These are phyloP conservation scores for Acleris emargana DNA, from an alignment of 2,888 invertebrate genomes.

Conservation along the genomic window DNA sequence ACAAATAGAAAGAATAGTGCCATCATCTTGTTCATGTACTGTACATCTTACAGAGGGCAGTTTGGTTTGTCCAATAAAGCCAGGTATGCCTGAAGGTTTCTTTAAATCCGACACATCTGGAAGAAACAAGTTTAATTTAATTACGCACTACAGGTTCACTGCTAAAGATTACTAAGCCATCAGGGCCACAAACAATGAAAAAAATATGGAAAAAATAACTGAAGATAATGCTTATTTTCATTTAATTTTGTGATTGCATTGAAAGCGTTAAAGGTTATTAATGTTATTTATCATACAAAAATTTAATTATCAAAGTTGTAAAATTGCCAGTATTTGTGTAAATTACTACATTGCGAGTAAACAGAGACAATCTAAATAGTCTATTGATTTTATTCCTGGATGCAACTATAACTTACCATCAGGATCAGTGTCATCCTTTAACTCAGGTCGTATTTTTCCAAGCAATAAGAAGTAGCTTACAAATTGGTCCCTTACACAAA, in stretches of 20 bases:
- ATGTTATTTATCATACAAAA: no score
- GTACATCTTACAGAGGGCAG: constrained; percentile 82
- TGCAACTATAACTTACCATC: constrained; percentile 83
- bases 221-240: no score
- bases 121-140: constrained; percentile 43
- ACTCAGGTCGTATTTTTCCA: constrained; percentile 83
- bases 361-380: no score
- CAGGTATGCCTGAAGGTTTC: constrained; percentile 82
- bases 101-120: constrained; percentile 89
- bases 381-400: neutral
- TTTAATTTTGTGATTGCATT: no score
- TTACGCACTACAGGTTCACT: no score
- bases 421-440: constrained; percentile 77
- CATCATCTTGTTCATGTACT: constrained; percentile 97
- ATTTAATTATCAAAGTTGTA: no score
- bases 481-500: constrained; percentile 89
- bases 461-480: constrained; percentile 93
- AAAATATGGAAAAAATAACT: no score
- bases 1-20: constrained; percentile 93
- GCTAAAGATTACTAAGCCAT: no score
- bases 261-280: no score
- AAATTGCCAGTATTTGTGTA: neutral
- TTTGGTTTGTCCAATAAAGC: constrained; percentile 72
- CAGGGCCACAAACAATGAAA: no score
- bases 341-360: no score